Evolutionary conservation across 2,888 invertebrate species (phyloP).

Genomic region (Tortricodes alternella): DNA sequence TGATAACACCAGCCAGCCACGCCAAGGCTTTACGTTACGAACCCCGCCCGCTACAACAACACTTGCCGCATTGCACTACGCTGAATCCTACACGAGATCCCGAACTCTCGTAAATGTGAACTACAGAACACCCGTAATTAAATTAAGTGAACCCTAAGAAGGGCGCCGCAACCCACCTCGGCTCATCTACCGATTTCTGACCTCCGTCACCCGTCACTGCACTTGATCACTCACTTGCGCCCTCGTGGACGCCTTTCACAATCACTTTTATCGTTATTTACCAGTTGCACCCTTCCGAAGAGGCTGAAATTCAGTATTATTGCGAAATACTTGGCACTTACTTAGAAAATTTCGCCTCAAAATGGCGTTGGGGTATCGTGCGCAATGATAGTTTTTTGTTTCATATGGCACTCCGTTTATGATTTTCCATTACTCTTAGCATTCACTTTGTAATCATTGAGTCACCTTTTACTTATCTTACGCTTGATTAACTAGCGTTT

Average conservation of each 20-base stretch:
- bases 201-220: constrained; percentile 50
- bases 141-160: constrained; percentile 59
- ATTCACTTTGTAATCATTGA: constrained; percentile 59
- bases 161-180: constrained; percentile 70
- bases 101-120: constrained; percentile 28
- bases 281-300: constrained; percentile 48
- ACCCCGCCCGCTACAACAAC: constrained; percentile 35
- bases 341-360: constrained; percentile 84
- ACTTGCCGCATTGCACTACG: constrained; percentile 21
- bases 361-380: constrained; percentile 83
- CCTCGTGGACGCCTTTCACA: constrained; percentile 46
- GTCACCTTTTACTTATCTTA: constrained; percentile 58
- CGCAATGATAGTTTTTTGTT: constrained; percentile 83
- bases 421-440: constrained; percentile 63
- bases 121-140: constrained; percentile 53
- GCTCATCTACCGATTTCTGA: constrained; percentile 58
- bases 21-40: constrained; percentile 45
- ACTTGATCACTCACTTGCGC: constrained; percentile 45
- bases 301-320: constrained; percentile 69
- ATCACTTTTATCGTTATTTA: constrained; percentile 51
- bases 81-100: constrained; percentile 24
- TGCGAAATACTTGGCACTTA: constrained; percentile 83
- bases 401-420: constrained; percentile 69
- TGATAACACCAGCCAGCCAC: constrained; percentile 68
- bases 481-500: constrained; percentile 46